Evolutionary conservation across 2,888 invertebrate genomes (phyloP), one percentile per base, ranked within the genome.

Genomic region (Apodemia zela): DNA sequence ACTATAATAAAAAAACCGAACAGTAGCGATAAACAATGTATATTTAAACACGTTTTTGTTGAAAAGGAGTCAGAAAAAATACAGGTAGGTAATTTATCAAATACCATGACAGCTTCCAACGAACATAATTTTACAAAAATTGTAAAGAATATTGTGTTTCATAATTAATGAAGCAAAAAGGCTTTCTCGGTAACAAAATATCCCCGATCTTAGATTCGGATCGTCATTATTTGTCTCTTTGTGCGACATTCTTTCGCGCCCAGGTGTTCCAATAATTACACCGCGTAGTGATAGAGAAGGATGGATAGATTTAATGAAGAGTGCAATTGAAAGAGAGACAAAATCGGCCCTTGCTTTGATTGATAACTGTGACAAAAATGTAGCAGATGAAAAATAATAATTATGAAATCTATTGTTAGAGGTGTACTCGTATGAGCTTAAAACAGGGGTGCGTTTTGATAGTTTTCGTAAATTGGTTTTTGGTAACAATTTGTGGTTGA

Each of bases 321-420:
- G 51, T 68, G 67, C 35, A 60, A 45, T 58, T 68, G 82, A 85
- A 72, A 74, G 79, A 77, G 85, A 85, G 63, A 70, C 65, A 73
- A 70, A 58, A 76, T 61, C 71, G 76, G 81, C 87, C 86, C 85
- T 86, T 81, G 82, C 84, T 84, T 90, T 92, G 92, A 92, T 92
- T 92, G 92, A 92, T 92, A 92, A 91, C 92, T 92, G 91, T 90
- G 92, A 92, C 92, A 92, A 91, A 90, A 91, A 91, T 87, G 91
- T 84, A 84, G 84, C 89, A 89, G 89, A 91, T 89, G 90, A 91
- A 89, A 89, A 91, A 91, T 90, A 91, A 91, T 91, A 87, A 91
- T 91, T 90, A 91, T 90, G 87, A 82, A 80, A 84, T 81, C 89
- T 83, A 87, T 91, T 91, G 91, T 91, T 86, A 87, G 82, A 85